Percentiles rank a stretch among this genome's conserved stretches.
These are phyloP conservation scores for Sclerodermus sp. DNA, from an alignment of 2,888 invertebrate species.

Conservation along the genomic window DNA sequence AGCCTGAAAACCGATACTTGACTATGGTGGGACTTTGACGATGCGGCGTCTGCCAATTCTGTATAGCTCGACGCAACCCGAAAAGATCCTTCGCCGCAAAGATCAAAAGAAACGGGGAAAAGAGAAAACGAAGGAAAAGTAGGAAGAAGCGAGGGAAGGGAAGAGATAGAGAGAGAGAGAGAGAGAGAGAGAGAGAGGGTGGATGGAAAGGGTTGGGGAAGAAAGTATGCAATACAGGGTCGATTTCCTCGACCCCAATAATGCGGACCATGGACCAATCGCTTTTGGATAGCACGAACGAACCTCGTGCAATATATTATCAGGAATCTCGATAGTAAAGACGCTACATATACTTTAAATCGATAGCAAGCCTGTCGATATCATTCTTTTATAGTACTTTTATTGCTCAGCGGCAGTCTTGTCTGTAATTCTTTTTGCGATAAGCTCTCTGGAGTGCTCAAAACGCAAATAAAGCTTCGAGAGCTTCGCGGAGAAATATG, in stretches of 20 bases:
- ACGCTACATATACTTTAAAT: not conserved
- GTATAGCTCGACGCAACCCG: not conserved
- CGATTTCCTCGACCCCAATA: slow-evolving; percentile 25
- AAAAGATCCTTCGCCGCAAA: slow-evolving; percentile 15
- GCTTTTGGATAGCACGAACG: slow-evolving; percentile 4
- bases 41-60: no score
- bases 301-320: slow-evolving; percentile 3
- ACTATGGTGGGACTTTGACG: no score
- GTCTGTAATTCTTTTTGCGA: no score
- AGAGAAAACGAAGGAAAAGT: no score
- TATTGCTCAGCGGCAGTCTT: no score
- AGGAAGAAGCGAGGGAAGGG: not conserved
- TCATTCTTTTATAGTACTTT: no score
- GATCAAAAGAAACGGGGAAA: slow-evolving; percentile 16
- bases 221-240: slow-evolving; percentile 18
- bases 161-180: slow-evolving; percentile 3
- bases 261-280: slow-evolving; percentile 18
- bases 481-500: no score
- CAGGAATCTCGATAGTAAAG: slow-evolving; percentile 3
- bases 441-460: no score
- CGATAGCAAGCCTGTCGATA: no score
- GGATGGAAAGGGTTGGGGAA: slow-evolving; percentile 4
- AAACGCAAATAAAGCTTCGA: no score
- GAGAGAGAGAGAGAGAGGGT: slow-evolving; percentile 2
- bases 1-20: no score